Percentiles rank a stretch among this genome's conserved stretches.
phyloP scores from a whole-genome alignment of 2,113 vertebrate genomes.

The Papio anubis region DNA sequence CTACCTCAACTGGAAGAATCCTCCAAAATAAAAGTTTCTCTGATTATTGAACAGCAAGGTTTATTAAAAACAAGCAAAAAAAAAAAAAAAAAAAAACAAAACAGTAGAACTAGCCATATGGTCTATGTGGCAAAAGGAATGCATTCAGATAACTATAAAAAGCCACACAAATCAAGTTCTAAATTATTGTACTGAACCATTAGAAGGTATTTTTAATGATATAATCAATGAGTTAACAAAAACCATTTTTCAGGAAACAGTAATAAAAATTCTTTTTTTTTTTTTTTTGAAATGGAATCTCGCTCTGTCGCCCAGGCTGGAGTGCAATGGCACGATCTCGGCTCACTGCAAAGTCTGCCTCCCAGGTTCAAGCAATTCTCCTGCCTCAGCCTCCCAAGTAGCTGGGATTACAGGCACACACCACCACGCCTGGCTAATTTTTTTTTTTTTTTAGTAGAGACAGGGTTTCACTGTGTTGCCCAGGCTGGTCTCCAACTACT shows the following conservation, averaged over 20 bases:
- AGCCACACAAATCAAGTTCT: conserved; percentile 34
- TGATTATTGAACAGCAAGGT: conserved; percentile 1
- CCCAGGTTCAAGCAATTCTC: too few species aligned
- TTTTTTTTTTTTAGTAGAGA: too few species aligned
- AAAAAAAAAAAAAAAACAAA: not conserved
- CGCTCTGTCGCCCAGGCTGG: too few species aligned
- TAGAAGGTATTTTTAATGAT: conserved; percentile 45
- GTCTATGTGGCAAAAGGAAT: conserved; percentile 44
- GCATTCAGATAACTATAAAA: conserved; percentile 33
- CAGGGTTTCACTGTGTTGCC: too few species aligned
- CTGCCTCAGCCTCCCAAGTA: too few species aligned
- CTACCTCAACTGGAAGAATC: conserved; percentile 43
- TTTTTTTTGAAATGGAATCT: too few species aligned
- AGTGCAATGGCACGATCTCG: too few species aligned
- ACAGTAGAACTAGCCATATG: not conserved
- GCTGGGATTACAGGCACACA: too few species aligned
- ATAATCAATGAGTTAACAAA: not conserved
- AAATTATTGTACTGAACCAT: conserved; percentile 33
- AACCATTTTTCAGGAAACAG: conserved; percentile 50
- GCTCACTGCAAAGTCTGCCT: too few species aligned
- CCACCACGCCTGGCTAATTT: too few species aligned
- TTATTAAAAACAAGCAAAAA: conserved; percentile 40
- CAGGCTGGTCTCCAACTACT: too few species aligned
- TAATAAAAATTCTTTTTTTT: conserved; percentile 34
- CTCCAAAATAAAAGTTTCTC: conserved; percentile 14